Base-by-base conservation (phyloP, 2,113 vertebrate species). In the Myocastor coypus region DNA sequence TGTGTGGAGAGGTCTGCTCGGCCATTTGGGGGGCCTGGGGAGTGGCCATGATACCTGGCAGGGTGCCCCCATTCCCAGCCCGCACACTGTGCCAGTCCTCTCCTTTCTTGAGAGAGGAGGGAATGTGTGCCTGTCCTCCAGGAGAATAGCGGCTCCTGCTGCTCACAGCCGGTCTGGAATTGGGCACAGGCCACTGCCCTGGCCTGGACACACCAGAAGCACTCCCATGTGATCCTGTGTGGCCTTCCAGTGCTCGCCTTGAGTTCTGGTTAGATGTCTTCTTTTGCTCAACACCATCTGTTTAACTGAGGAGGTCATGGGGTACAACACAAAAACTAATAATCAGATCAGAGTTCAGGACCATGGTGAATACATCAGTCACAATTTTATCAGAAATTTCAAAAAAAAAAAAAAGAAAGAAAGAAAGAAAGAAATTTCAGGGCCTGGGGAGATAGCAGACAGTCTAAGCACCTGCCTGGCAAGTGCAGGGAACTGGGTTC, bases 381-480 rank as follows among this genome's bases (percentile, higher is more conserved):
- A 93, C 91, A 95, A 42, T 24, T 95, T n/a, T 87, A 91, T 93
- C 88, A 92, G 78, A 96, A 92, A 81, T 68, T 87, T 83, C 80
- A 1, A n/a, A n/a, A n/a, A n/a, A n/a, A n/a, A n/a, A n/a, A n/a
- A n/a, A n/a, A n/a, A n/a, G n/a, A n/a, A n/a, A n/a, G n/a, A n/a
- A n/a, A n/a, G n/a, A n/a, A n/a, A n/a, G n/a, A n/a, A n/a, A 92
- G 78, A 96, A 92, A 81, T 68, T 87, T 83, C 80, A 1, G 59
- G 55, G 55, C 16, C 17, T 57, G 17, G 17, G 16, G 55, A 57
- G 55, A 57, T 57, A 19, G 16, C 17, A 16, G 55, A 16, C 55
- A 57, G 55, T 57, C 16, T 57, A 57, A 17, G 55, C 16, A 17
- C 55, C 55, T 57, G 17, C 55, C 4, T 57, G 55, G 55, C 55